phyloP scores from a whole-genome alignment of 2,888 invertebrate species.

The Trichogramma evanescens region DNA sequence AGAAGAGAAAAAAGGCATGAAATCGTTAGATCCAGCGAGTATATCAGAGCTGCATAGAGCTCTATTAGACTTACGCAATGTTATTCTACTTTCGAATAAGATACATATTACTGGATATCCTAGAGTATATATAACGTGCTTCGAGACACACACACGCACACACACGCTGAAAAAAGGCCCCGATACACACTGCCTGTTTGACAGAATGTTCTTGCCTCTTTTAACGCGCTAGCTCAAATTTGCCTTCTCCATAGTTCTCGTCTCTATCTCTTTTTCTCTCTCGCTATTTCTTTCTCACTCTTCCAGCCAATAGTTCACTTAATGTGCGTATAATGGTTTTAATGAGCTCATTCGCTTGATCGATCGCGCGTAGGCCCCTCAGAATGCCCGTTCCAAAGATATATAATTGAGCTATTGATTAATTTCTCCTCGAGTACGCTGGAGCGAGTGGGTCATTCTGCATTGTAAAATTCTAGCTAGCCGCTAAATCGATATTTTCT shows the following conservation, averaged over 20 bases:
- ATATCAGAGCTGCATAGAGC: too few species aligned
- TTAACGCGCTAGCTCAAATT: not conserved
- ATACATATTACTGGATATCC: constrained; percentile 3
- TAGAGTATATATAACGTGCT: constrained; percentile 10
- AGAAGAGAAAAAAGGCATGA: too few species aligned
- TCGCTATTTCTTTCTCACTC: not conserved
- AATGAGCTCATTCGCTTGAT: constrained; percentile 17
- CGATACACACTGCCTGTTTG: not conserved
- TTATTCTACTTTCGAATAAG: constrained; percentile 21
- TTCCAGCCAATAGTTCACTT: not conserved
- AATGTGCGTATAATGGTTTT: constrained; percentile 12
- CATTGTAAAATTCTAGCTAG: too few species aligned
- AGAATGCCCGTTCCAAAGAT: not conserved
- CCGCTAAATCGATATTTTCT: too few species aligned
- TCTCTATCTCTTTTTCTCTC: not conserved
- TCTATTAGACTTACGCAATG: not conserved
- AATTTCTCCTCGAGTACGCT: constrained; percentile 1
- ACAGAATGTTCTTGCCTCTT: constrained; percentile 8
- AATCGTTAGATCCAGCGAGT: too few species aligned
- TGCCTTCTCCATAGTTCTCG: too few species aligned
- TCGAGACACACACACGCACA: not conserved
- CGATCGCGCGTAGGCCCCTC: constrained; percentile 6
- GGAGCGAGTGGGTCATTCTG: too few species aligned
- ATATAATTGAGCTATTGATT: constrained; percentile 20
- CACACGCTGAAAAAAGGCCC: constrained; percentile 1